phyloP scores from a whole-genome alignment of 2,113 vertebrate genomes.

The Tragelaphus buxtoni region DNA sequence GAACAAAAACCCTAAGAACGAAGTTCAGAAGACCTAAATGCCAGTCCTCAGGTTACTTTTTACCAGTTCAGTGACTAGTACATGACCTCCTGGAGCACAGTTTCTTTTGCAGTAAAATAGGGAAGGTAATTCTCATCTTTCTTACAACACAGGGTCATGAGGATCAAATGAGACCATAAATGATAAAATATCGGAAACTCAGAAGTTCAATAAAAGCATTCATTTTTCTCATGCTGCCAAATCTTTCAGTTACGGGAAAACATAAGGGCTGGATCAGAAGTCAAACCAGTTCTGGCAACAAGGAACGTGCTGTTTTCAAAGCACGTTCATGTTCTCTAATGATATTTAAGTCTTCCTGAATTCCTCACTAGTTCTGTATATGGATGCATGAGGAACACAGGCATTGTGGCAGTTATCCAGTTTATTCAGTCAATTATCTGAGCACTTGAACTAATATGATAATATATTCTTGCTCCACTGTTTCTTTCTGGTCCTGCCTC shows the following conservation, averaged over 20 bases:
- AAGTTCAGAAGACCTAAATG: not conserved
- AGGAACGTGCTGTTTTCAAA: not conserved
- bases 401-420: not conserved
- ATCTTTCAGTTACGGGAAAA: slow-evolving; percentile 25
- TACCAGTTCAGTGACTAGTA: not conserved
- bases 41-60: not conserved
- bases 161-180: not conserved
- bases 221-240: slow-evolving; percentile 12
- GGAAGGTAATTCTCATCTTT: not conserved
- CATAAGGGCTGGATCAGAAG: slow-evolving; percentile 59
- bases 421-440: slow-evolving; percentile 1
- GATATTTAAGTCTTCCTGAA: not conserved
- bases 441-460: not conserved
- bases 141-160: not conserved
- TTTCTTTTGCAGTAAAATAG: not conserved
- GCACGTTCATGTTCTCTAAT: not conserved
- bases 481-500: not conserved
- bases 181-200: not conserved
- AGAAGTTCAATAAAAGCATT: not conserved
- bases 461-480: not conserved
- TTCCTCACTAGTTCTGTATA: not conserved
- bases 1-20: not conserved
- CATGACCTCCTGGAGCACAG: not conserved
- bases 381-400: not conserved
- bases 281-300: slow-evolving; percentile 35